Evolutionary conservation across 2,888 invertebrate genomes (phyloP), one percentile per base, ranked within the genome.

Genomic region (Drosophila limbata): DNA sequence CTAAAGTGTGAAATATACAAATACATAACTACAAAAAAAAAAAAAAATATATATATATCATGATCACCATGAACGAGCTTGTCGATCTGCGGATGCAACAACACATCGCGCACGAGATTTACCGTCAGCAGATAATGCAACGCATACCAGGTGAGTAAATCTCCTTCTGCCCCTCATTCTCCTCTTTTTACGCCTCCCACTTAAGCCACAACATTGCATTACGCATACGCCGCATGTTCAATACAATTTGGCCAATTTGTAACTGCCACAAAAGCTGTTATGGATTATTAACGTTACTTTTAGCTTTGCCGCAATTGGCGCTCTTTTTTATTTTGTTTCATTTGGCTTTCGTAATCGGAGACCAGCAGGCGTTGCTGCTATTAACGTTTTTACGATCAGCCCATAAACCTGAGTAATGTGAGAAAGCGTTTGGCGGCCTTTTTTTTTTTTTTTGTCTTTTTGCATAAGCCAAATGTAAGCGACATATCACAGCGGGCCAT

Each of bases 61-160:
- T 90, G 91, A 90, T 91, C 57, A 90, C 91, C 65, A 92, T 92
- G 91, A 92, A 91, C 81, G 92, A 92, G 64, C 81, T 92, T 60
- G 90, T 92, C 79, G 92, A 92, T 90, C 84, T 92, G 81, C 86
- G 91, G 37, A 90, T 92, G 89, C 92, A 92, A 65, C 92, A 92
- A 71, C 92, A 92, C 45, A 89, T 92, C 47, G 92, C 92, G 1
- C 92, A 92, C 63, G 92, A 92, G 79, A 90, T 92, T 25, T 92
- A 92, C 62, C 88, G 92, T 21, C 92, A 92, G 55, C 92, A 92
- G 75, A 92, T 92, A 72, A 90, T 92, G 90, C 92, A 92, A 73
- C 87, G 92, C 25, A 91, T 92, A 67, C 92, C 92, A 62, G 92
- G 92, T 92, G 82, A 86, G 82, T 75, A 25, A 55, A 66, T 39